A percentile compares a stretch with the other conserved stretches of the same genome.
Evolutionary conservation across 2,888 invertebrate species (phyloP).

Genomic region (Callosobruchus maculatus): DNA sequence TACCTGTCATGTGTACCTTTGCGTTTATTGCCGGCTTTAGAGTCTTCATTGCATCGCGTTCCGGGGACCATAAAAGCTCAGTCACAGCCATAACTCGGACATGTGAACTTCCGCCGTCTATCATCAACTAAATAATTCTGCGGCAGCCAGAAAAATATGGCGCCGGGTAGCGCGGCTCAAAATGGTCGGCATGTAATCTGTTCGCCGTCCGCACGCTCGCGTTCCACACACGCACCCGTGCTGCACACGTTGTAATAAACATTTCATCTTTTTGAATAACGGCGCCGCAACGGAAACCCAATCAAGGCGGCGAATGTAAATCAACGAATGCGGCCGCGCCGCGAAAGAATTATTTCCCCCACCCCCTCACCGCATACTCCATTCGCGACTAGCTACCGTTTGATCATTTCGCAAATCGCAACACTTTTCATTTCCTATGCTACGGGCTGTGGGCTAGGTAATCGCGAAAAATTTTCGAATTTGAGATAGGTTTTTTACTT

Average conservation of each 20-base stretch:
- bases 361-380: background rate
- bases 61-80: too few relatives aligned
- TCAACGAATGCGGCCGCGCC: conserved; percentile 16
- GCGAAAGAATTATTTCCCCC: conserved; percentile 21
- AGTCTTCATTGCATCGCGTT: too few relatives aligned
- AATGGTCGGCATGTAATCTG: conserved; percentile 20
- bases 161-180: background rate
- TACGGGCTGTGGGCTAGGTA: too few relatives aligned
- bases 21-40: too few relatives aligned
- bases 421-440: too few relatives aligned
- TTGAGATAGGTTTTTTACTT: too few relatives aligned
- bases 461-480: too few relatives aligned
- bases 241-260: conserved; percentile 21
- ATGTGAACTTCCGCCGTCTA: background rate
- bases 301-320: conserved; percentile 24
- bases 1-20: too few relatives aligned
- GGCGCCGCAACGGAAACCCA: conserved; percentile 26
- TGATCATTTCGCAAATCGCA: background rate
- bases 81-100: background rate
- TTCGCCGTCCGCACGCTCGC: conserved; percentile 10
- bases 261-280: conserved; percentile 29
- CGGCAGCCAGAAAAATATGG: background rate
- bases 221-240: too few relatives aligned
- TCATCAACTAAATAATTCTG: background rate
- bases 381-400: background rate